Evolutionary conservation across 2,797 vertebrate species (phyloP).

Genomic region (Pseudocheirus occidentalis): DNA sequence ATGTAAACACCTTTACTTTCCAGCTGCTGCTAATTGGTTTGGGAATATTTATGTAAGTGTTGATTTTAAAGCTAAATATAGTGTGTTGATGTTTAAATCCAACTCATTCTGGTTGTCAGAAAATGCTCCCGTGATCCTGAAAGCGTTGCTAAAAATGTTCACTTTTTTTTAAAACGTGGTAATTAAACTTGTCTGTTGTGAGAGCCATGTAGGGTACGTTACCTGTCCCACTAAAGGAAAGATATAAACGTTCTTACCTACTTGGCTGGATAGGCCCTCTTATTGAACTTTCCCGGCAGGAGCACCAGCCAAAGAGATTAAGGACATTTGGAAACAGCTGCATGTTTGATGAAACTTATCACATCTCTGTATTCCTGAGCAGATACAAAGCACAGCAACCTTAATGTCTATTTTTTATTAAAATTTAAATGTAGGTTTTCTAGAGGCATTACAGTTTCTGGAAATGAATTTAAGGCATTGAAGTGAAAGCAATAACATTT

Average conservation of each 20-base stretch:
- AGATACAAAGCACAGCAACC: slow-evolving; percentile 48
- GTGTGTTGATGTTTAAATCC: slow-evolving; percentile 75
- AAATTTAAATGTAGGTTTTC: slow-evolving; percentile 26
- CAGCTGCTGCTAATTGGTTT: slow-evolving; percentile 84
- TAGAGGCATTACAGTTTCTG: slow-evolving; percentile 21
- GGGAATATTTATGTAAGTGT: slow-evolving; percentile 86
- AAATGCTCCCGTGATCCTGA: slow-evolving; percentile 75
- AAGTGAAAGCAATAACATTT: slow-evolving; percentile 45
- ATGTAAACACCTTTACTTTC: slow-evolving; percentile 82
- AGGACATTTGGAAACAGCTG: slow-evolving; percentile 12
- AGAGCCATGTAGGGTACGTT: slow-evolving; percentile 74
- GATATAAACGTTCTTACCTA: slow-evolving; percentile 53
- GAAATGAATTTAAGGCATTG: slow-evolving; percentile 27
- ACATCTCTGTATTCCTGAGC: slow-evolving; percentile 20
- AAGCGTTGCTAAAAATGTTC: slow-evolving; percentile 84
- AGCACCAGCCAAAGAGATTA: slow-evolving; percentile 20
- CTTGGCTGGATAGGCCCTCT: slow-evolving; percentile 42
- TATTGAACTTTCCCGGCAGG: slow-evolving; percentile 71
- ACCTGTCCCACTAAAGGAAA: slow-evolving; percentile 69
- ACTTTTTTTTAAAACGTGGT: slow-evolving; percentile 74
- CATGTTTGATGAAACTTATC: not conserved
- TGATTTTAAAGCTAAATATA: slow-evolving; percentile 88
- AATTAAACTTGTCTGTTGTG: slow-evolving; percentile 81
- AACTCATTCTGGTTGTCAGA: slow-evolving; percentile 82
- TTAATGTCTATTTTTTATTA: slow-evolving; percentile 3